phyloP scores from a whole-genome alignment of 2,888 invertebrate species.

The Diachrysia chrysitis region DNA sequence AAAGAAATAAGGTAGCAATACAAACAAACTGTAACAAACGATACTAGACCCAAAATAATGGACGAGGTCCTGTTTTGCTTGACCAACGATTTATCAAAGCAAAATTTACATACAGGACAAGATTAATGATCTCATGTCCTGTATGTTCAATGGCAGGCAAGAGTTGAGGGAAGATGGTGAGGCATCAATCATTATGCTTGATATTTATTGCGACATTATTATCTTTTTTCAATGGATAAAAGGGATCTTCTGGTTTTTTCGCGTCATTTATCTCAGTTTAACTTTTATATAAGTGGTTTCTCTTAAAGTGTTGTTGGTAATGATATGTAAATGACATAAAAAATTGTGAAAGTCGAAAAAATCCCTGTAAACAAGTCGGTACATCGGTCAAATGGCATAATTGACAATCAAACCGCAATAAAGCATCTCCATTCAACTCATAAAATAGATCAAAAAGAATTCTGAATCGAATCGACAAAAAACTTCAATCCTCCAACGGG shows the following conservation, averaged over 20 bases:
- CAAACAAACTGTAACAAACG: constrained; percentile 56
- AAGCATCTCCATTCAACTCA: constrained; percentile 22
- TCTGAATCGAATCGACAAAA: constrained; percentile 63
- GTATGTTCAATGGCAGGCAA: constrained; percentile 63
- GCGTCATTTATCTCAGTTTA: constrained; percentile 28
- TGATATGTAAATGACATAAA: no score
- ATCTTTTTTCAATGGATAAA: constrained; percentile 41
- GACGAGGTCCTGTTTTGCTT: constrained; percentile 65
- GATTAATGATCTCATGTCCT: constrained; percentile 78
- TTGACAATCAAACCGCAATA: constrained; percentile 37
- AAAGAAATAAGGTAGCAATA: constrained; percentile 36
- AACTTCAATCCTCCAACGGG: constrained; percentile 65
- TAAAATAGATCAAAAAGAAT: constrained; percentile 48
- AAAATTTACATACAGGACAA: constrained; percentile 80
- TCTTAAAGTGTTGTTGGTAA: neutral
- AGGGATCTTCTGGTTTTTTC: constrained; percentile 29
- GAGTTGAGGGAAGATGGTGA: constrained; percentile 49
- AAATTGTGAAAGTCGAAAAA: neutral
- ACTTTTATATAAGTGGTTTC: neutral
- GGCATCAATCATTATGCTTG: constrained; percentile 57
- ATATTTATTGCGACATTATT: constrained; percentile 57
- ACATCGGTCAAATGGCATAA: neutral
- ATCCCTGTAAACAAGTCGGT: neutral
- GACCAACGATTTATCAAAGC: constrained; percentile 81
- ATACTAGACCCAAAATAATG: constrained; percentile 59